phyloP scores from a whole-genome alignment of 2,888 invertebrate species.

The Philhelius pedissequus region DNA sequence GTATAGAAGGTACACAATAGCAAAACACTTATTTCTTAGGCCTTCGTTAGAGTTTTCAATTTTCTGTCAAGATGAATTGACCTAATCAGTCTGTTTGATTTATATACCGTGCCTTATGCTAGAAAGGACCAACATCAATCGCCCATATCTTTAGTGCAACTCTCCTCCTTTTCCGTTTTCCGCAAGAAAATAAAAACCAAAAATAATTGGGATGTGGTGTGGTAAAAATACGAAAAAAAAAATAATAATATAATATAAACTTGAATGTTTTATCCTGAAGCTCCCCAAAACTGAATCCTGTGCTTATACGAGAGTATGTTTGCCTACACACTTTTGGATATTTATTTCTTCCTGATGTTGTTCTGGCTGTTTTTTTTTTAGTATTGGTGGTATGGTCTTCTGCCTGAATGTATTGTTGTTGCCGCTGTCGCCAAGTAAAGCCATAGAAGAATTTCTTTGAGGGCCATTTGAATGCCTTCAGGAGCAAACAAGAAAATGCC shows the following conservation, averaged over 20 bases:
- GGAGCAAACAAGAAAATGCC: slow-evolving; percentile 70
- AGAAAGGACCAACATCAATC: slow-evolving; percentile 57
- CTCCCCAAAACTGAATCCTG: slow-evolving; percentile 20
- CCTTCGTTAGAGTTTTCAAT: too few relatives aligned
- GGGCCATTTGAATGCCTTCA: slow-evolving; percentile 70
- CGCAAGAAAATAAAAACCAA: slow-evolving; percentile 5
- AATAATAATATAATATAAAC: slow-evolving; percentile 26
- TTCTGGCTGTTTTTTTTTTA: slow-evolving; percentile 27
- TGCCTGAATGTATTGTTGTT: slow-evolving; percentile 27
- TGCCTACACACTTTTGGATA: background rate
- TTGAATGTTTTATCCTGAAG: slow-evolving; percentile 50
- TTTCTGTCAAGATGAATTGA: too few relatives aligned
- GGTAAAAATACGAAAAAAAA: slow-evolving; percentile 18
- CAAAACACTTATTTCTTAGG: too few relatives aligned
- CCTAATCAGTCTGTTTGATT: too few relatives aligned
- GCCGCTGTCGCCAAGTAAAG: slow-evolving; percentile 62
- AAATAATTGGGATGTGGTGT: slow-evolving; percentile 55
- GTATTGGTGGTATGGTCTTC: background rate
- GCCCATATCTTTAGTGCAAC: slow-evolving; percentile 2
- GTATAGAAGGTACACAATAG: too few relatives aligned
- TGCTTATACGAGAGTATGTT: slow-evolving; percentile 5
- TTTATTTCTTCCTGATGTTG: background rate
- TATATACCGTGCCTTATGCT: too few relatives aligned
- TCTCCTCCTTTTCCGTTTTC: background rate
- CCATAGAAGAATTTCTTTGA: slow-evolving; percentile 67